Percentiles rank a stretch among this genome's conserved stretches.
These are phyloP conservation scores for Meiosimyza decipiens DNA, from an alignment of 2,888 invertebrate genomes.

Conservation along the genomic window DNA sequence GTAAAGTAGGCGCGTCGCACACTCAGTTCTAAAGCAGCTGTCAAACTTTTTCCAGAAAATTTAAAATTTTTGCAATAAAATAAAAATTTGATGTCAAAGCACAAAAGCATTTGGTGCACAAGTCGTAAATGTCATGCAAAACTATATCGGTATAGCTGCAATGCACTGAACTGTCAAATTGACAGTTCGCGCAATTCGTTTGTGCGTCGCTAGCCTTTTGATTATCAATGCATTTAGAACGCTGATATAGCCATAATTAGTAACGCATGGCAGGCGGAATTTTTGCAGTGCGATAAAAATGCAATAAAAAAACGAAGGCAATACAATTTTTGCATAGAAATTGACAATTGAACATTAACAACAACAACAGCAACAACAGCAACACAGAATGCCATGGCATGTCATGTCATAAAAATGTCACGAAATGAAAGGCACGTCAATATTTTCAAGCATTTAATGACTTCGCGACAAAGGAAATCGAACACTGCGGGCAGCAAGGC, in stretches of 20 bases:
- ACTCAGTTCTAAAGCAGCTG: constrained; percentile 42
- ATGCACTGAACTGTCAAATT: constrained; percentile 9
- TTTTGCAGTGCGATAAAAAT: constrained; percentile 56
- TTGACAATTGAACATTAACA: constrained; percentile 53
- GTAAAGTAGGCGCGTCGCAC: constrained; percentile 5
- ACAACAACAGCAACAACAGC: constrained; percentile 32
- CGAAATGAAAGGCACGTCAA: constrained; percentile 34
- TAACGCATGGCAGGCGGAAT: constrained; percentile 52
- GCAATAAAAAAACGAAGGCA: constrained; percentile 54
- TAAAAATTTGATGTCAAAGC: constrained; percentile 34
- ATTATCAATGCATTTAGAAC: constrained; percentile 19
- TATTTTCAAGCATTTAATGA: constrained; percentile 17
- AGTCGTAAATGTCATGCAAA: constrained; percentile 53
- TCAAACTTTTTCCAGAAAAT: constrained; percentile 27
- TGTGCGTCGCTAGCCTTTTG: not conserved
- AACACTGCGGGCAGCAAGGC: not conserved
- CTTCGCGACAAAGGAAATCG: not conserved
- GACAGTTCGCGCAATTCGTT: constrained; percentile 8
- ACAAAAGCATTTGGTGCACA: not conserved
- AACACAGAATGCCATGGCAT: not conserved
- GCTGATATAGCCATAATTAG: constrained; percentile 51
- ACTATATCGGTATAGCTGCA: constrained; percentile 22
- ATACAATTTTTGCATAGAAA: constrained; percentile 29
- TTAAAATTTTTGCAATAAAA: constrained; percentile 34
- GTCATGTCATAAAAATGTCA: constrained; percentile 28